Conservation (phyloP, 2,888 invertebrate genomes). For the Stenoptilia bipunctidactyla region DNA sequence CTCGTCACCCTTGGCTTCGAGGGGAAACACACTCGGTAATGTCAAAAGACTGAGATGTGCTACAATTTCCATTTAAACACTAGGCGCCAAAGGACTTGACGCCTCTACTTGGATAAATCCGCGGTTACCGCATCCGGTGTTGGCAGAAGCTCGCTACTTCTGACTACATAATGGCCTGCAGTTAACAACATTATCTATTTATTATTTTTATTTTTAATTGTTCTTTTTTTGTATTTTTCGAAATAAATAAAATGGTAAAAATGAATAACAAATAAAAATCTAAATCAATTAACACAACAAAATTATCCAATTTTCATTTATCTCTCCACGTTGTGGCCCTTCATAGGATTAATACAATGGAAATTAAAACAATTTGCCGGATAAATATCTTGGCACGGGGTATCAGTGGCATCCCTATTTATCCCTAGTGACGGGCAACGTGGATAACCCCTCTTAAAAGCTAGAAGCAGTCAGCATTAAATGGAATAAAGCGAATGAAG, state of each 20-base stretch:
- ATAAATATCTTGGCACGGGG: constrained; percentile 66
- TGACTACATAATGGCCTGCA: too few species aligned
- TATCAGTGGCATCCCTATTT: constrained; percentile 67
- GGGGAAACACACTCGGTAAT: constrained; percentile 42
- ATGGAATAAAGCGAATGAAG: constrained; percentile 70
- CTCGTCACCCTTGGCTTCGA: constrained; percentile 35
- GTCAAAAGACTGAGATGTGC: constrained; percentile 8
- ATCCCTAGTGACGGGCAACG: constrained; percentile 64
- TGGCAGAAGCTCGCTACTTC: too few species aligned
- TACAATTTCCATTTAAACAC: constrained; percentile 24
- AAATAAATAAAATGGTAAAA: too few species aligned
- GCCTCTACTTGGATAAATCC: constrained; percentile 21
- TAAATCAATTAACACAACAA: constrained; percentile 9
- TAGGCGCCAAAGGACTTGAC: constrained; percentile 6
- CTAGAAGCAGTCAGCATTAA: constrained; percentile 71
- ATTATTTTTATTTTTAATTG: too few species aligned
- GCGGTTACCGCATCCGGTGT: constrained; percentile 25
- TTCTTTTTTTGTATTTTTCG: too few species aligned
- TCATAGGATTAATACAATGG: constrained; percentile 70
- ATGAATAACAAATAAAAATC: too few species aligned
- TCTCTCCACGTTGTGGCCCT: constrained; percentile 58
- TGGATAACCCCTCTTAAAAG: constrained; percentile 71
- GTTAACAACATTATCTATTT: too few species aligned
- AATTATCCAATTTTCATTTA: constrained; percentile 42
- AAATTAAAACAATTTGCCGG: constrained; percentile 73